Percentiles rank a stretch among this genome's conserved stretches.
phyloP scores from a whole-genome alignment of 2,888 invertebrate genomes.

The Metallyticus violacea region DNA sequence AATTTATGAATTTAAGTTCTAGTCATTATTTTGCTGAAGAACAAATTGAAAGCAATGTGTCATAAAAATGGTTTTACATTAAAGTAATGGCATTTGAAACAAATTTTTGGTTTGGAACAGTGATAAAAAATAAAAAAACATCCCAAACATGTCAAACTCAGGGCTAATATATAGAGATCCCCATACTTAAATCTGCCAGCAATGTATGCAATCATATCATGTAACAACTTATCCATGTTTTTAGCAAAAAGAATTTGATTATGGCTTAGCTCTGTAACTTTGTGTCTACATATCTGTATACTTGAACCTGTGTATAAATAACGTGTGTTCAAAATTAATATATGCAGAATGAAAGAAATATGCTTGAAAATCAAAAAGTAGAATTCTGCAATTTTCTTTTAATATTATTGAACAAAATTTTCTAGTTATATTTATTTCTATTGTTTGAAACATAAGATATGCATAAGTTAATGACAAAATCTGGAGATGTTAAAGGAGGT shows the following conservation, averaged over 20 bases:
- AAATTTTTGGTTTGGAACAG: not conserved
- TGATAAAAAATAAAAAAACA: not conserved
- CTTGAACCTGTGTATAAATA: not conserved
- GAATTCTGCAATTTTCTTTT: no score
- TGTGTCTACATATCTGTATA: not conserved
- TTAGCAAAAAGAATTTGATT: no score
- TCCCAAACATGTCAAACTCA: not conserved
- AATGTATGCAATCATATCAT: not conserved
- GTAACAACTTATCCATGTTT: not conserved
- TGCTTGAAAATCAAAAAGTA: no score
- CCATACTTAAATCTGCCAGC: not conserved
- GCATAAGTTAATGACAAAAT: no score
- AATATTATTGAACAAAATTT: no score
- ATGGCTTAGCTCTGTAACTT: not conserved
- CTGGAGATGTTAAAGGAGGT: no score
- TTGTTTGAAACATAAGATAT: no score
- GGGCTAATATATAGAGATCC: not conserved
- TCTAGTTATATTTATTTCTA: no score
- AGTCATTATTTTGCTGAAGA: no score
- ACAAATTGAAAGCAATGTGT: no score
- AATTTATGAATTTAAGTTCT: no score
- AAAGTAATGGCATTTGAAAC: no score
- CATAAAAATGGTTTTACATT: not conserved
- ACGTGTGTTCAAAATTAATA: not conserved
- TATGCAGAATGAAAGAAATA: not conserved